Conservation (phyloP, 30 jellyfish, hydroid and myxozoan species). For the Cassiopea xamachana region DNA sequence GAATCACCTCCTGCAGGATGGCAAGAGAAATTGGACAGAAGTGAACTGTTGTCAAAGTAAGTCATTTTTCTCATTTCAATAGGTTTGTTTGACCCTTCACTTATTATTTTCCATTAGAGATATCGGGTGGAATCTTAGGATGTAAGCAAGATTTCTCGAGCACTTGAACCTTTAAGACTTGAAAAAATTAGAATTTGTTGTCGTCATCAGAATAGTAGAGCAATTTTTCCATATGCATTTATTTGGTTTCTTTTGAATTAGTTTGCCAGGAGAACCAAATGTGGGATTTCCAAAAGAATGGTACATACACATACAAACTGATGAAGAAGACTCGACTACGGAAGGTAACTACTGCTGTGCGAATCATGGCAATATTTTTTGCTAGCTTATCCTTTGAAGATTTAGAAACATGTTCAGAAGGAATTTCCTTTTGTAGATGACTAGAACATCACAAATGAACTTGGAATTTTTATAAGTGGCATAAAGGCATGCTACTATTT, state of each 20-base stretch:
- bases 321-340: conserved; percentile 47
- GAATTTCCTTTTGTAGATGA: too few relatives aligned
- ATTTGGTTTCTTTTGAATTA: neutral
- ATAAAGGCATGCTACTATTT: too few relatives aligned
- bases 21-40: conserved; percentile 80
- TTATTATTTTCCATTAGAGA: too few relatives aligned
- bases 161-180: neutral
- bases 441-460: too few relatives aligned
- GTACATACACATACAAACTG: conserved; percentile 81
- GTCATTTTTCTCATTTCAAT: neutral
- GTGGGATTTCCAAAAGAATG: conserved; percentile 88
- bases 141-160: neutral
- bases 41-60: conserved; percentile 54
- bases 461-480: too few relatives aligned
- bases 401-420: too few relatives aligned
- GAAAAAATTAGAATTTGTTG: neutral
- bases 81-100: neutral
- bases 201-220: neutral
- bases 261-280: conserved; percentile 59
- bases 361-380: neutral
- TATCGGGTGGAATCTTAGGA: neutral
- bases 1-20: conserved; percentile 96
- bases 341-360: conserved; percentile 3
- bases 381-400: neutral
- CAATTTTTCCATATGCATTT: neutral